Base-by-base conservation (phyloP, 2,113 vertebrate genomes). In the Petaurus breviceps region DNA sequence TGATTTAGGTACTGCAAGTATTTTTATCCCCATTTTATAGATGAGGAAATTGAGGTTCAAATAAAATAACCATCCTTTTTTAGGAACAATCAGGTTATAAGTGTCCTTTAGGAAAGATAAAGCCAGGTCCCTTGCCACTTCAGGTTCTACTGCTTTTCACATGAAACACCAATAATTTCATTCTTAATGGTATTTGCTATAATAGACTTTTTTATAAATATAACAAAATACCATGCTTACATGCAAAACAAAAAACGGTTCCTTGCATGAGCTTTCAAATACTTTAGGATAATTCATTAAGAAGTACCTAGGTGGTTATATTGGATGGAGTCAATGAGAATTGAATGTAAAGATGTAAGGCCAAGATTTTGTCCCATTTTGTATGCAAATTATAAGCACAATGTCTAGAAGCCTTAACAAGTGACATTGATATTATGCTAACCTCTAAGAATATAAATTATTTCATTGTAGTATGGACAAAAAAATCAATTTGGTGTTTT, bases 391-490 rank as follows among this genome's bases (percentile, higher is more conserved):
- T 91, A n/a, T 91, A 52, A 52, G 6, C 50, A 91, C 22, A 91
- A 51, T n/a, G 57, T 47, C 54, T 50, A 93, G 53, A 91, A 68
- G 19, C 46, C 37, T 84, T 91, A 93, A 92, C 3, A 68, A 94
- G 49, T 54, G 24, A 24, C 19, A 93, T 16, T 77, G 92, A 50
- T 90, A 47, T 55, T 77, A 94, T 43, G 43, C 16, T 89, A 57
- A 95, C 53, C n/a, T 49, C 47, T 25, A 91, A 94, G 14, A 94
- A 43, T 89, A 31, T 16, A 90, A 90, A 68, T 92, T 89, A 92
- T 93, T 89, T 89, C n/a, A 49, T 93, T 93, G 90, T 50, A 31
- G 50, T 57, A 91, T 61, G 37, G 52, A 53, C 50, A n/a, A 89
- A 91, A 91, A 77, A 89, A 51, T 25, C 6, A 91, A 61, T 37